Evolutionary conservation across 2,113 vertebrate species (phyloP).

Genomic region (Macaca mulatta): DNA sequence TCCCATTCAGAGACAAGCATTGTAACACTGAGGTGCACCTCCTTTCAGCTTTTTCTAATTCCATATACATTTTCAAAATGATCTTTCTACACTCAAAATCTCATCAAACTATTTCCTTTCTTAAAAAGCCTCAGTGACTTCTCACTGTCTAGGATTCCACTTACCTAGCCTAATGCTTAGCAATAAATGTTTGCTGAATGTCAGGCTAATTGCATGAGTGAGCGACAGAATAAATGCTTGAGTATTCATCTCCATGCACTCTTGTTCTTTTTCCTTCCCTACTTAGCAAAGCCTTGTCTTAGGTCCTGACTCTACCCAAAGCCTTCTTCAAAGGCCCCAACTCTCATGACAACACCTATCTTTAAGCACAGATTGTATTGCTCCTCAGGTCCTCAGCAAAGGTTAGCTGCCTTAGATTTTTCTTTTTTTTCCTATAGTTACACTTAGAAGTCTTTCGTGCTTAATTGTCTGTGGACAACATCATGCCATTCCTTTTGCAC

Average conservation of each 20-base stretch:
- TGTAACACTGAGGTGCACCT: neutral
- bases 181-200: neutral
- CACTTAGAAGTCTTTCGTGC: neutral
- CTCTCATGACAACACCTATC: neutral
- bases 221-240: neutral
- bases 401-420: neutral
- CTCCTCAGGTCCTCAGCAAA: neutral
- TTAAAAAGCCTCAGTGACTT: neutral
- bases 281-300: neutral
- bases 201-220: neutral
- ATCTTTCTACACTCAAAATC: neutral
- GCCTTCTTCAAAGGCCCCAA: neutral
- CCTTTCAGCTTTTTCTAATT: neutral
- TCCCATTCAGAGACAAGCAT: neutral
- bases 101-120: neutral
- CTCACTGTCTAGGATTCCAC: neutral
- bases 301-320: neutral
- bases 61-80: neutral
- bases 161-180: neutral
- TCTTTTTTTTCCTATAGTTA: neutral
- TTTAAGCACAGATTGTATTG: neutral
- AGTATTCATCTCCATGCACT: fast-evolving
- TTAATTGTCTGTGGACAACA: too few relatives aligned
- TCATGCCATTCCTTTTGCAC: neutral
- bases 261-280: neutral